Evolutionary conservation across 2,113 vertebrate genomes (phyloP), one percentile per base, ranked within the genome.

Genomic region (Colistium nudipinnis): DNA sequence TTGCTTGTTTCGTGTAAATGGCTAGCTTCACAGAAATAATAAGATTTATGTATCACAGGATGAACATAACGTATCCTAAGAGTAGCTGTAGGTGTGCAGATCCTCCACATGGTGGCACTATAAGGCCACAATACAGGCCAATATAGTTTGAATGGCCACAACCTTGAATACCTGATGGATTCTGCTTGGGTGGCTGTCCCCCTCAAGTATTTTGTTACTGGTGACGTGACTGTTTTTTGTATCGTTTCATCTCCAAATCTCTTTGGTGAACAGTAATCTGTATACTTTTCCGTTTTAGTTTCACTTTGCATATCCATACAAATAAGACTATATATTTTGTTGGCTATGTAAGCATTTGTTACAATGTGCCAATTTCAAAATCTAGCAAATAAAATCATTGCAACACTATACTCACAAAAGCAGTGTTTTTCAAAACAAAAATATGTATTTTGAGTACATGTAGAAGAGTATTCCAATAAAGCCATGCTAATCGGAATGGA

Each of bases 21-120:
- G n/a, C n/a, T n/a, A n/a, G n/a, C 38, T 17, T 6, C 12, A 39
- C 38, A 17, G 17, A n/a, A 39, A 17, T 1, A 39, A 6, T 6
- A 17, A 17, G 0, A 5, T 1, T 1, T 17, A 39, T 31, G 30
- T 31, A 31, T 31, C 16, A 27, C n/a, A 25, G 19, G 16, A 8
- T n/a, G 35, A 44, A 2, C 12, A 14, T 45, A 25, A 27, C 6
- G 8, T 36, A 9, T 19, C 11, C 5, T 31, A 22, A 24, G 12
- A 30, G n/a, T 4, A 11, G 16, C 19, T 48, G 7, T 22, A 7
- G 9, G 1, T 31, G 28, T 14, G 19, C 38, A 8, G 16, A 47
- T 11, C 6, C 19, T 14, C 84, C 87, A 87, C 78, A 65, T 30
- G 84, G 60, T 70, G 84, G 84, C 44, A 49, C 64, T n/a, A 74